These are phyloP conservation scores for Epicauta chinensis DNA, from an alignment of 1,140 invertebrate genomes.

Conservation along the genomic window DNA sequence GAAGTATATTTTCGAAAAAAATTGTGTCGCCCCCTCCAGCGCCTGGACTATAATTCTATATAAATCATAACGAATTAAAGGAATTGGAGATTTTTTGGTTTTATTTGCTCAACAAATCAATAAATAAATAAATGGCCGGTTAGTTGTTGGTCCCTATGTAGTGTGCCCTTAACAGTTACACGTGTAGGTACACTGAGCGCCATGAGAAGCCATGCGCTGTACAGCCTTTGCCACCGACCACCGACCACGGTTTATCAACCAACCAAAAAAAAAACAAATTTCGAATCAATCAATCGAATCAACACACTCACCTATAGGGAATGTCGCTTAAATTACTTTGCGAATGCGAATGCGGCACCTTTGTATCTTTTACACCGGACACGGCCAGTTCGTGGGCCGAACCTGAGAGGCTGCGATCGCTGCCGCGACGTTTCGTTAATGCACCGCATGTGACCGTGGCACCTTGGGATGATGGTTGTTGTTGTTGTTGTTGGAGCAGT, in stretches of 20 bases:
- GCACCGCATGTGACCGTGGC: slow-evolving; percentile 36
- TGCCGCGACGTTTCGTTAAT: slow-evolving; percentile 60
- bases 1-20: too few relatives aligned
- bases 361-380: slow-evolving; percentile 55
- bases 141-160: neutral
- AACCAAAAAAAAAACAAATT: too few relatives aligned
- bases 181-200: slow-evolving; percentile 18
- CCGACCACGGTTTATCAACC: neutral
- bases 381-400: slow-evolving; percentile 72
- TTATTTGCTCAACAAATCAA: too few relatives aligned
- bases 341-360: slow-evolving; percentile 69
- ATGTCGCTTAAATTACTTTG: slow-evolving; percentile 77
- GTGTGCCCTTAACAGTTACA: slow-evolving; percentile 3
- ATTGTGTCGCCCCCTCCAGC: too few relatives aligned
- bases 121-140: neutral
- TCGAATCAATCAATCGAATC: too few relatives aligned
- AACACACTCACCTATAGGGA: slow-evolving; percentile 58
- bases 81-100: neutral
- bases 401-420: slow-evolving; percentile 73
- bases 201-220: slow-evolving; percentile 27
- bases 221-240: slow-evolving; percentile 16
- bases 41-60: too few relatives aligned
- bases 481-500: slow-evolving; percentile 42
- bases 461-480: slow-evolving; percentile 36
- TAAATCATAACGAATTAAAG: neutral